Conservation (phyloP, 2,888 invertebrate species). For the Trichopoda pennipes region DNA sequence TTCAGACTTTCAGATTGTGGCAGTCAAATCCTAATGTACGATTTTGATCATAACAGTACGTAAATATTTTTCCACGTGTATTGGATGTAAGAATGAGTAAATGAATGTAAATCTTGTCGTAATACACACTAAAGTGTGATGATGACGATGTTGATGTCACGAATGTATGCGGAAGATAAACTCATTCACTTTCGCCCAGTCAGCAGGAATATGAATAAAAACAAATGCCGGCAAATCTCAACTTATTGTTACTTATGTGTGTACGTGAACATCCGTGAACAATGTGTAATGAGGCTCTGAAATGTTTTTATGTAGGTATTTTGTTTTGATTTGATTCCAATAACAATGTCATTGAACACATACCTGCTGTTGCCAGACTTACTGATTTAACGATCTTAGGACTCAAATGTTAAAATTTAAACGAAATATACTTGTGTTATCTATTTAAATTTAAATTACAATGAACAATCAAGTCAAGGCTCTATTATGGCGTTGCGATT, state of each 20-base stretch:
- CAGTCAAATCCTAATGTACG: not conserved
- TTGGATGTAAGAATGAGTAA: slow-evolving; percentile 25
- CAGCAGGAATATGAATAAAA: slow-evolving; percentile 56
- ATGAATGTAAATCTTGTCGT: slow-evolving; percentile 32
- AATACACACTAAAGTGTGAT: slow-evolving; percentile 50
- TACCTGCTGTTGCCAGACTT: not conserved
- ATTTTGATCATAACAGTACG: not conserved
- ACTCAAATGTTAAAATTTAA: too few relatives aligned
- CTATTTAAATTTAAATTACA: too few relatives aligned
- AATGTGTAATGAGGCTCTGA: slow-evolving; percentile 27
- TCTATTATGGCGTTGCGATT: too few relatives aligned
- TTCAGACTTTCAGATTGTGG: too few relatives aligned
- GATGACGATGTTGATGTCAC: slow-evolving; percentile 51
- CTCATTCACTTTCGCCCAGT: slow-evolving; percentile 66
- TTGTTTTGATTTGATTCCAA: slow-evolving; percentile 60
- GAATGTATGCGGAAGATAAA: slow-evolving; percentile 67
- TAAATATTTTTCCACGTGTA: slow-evolving; percentile 30
- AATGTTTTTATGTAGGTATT: slow-evolving; percentile 29
- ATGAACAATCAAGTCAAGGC: too few relatives aligned
- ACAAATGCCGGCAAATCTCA: slow-evolving; percentile 62
- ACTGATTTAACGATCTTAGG: too few relatives aligned
- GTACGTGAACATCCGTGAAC: too few relatives aligned
- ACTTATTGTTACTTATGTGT: slow-evolving; percentile 50
- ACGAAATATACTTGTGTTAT: too few relatives aligned
- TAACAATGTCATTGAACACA: slow-evolving; percentile 29